phyloP scores from a whole-genome alignment of 2,888 invertebrate species.

The Drosophila diplacantha region DNA sequence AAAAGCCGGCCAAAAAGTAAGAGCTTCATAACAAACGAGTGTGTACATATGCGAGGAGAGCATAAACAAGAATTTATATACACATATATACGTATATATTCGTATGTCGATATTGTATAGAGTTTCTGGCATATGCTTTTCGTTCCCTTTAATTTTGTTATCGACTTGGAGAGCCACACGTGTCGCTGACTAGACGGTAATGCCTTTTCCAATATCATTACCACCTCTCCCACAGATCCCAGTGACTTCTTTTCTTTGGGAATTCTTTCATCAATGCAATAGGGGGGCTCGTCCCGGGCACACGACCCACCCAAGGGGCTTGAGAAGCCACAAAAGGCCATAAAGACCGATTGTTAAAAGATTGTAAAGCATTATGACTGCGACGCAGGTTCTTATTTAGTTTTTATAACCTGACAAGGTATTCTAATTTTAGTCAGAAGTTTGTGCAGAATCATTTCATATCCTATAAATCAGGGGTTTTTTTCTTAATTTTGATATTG shows the following conservation, averaged over 20 bases:
- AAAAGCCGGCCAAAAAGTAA: slow-evolving; percentile 19
- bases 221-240: neutral
- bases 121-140: slow-evolving; percentile 16
- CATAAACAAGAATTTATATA: slow-evolving; percentile 11
- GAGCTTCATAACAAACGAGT: slow-evolving; percentile 5
- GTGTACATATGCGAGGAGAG: slow-evolving; percentile 8
- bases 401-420: neutral
- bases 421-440: neutral
- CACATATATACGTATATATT: neutral
- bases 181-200: slow-evolving; percentile 38
- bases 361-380: slow-evolving; percentile 37
- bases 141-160: slow-evolving; percentile 37
- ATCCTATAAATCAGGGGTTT: neutral
- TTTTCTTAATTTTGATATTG: neutral
- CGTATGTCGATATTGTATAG: neutral
- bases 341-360: slow-evolving; percentile 37
- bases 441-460: neutral
- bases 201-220: neutral
- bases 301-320: slow-evolving; percentile 41
- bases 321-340: slow-evolving; percentile 5
- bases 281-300: slow-evolving; percentile 25
- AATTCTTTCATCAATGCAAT: neutral
- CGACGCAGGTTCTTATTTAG: neutral
- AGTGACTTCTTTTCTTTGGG: slow-evolving; percentile 19
- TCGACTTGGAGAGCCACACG: slow-evolving; percentile 45